Base-by-base conservation (phyloP, 2,797 vertebrate genomes). In the Enteromius thamalakanensis region DNA sequence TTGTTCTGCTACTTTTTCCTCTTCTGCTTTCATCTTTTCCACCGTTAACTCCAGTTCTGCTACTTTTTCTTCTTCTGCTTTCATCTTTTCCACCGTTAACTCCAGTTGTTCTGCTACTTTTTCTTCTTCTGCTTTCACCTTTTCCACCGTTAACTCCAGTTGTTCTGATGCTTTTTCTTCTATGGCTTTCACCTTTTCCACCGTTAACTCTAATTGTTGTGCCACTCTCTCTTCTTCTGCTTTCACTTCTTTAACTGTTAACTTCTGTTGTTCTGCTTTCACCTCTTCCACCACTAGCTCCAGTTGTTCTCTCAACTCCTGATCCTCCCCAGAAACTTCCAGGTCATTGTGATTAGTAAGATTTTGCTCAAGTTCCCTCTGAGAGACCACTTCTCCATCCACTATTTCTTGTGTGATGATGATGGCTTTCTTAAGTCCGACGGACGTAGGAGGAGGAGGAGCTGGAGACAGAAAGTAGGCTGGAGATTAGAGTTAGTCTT, bases 341-440 rank as follows among this genome's bases (percentile, higher is more conserved):
- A 65, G 37, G 75, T 79, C 70, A 29, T 84, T 78, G 75, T 62
- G 84, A n/a, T 81, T 75, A 11, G 67, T 29, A 12, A 53, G n/a
- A 26, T 86, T 79, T 74, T 87, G 75, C 71, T 87, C 49, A 62
- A 84, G 82, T 47, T 90, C 67, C 0, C 40, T 75, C 9, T 87
- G 76, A 2, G 85, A 53, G 10, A 89, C 82, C 7, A 89, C 82
- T 82, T 86, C 72, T 40, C 82, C 87, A 1, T 91, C 85, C 37
- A 87, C 67, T 1, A 85, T 51, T 71, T 91, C 83, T 53, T 88
- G 87, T 21, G 84, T 86, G 17, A 87, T 89, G 29, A 87, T 82
- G 47, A 83, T 68, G 68, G 85, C 55, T 78, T 86, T 89, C 82
- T 91, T 90, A 88, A 84, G 77, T 4, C 8, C 81, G 49, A 83